Evolutionary conservation across 1,140 invertebrate species (phyloP).

Genomic region (Ylistrum balloti): DNA sequence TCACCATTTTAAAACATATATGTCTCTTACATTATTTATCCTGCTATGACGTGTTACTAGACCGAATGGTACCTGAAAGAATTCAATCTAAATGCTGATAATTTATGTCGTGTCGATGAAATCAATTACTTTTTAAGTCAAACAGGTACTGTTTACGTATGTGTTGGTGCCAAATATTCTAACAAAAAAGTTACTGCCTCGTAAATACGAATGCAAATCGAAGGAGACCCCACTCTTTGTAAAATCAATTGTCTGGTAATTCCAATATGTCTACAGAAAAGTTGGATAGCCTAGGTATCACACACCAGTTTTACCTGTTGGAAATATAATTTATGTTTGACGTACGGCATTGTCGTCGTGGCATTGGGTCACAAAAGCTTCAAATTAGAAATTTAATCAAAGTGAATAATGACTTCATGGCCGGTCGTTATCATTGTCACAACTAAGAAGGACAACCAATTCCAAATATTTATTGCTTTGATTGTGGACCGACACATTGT

Average conservation of each 20-base stretch:
- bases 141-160: not conserved
- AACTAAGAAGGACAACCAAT: too few relatives aligned
- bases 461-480: too few relatives aligned
- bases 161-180: not conserved
- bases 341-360: not conserved
- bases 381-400: not conserved
- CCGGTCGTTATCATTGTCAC: too few relatives aligned
- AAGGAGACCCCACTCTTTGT: not conserved
- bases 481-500: too few relatives aligned
- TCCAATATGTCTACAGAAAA: not conserved
- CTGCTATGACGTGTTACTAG: not conserved
- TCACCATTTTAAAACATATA: too few relatives aligned
- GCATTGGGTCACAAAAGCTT: not conserved
- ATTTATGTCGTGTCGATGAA: not conserved
- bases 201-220: not conserved
- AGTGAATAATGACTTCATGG: too few relatives aligned
- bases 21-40: too few relatives aligned
- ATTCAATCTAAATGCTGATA: not conserved
- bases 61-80: not conserved
- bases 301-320: not conserved
- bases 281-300: not conserved
- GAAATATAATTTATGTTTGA: not conserved
- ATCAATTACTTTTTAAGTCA: not conserved
- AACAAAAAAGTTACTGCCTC: not conserved
- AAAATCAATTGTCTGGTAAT: not conserved